Percentiles rank a stretch among this genome's conserved stretches.
phyloP scores from a whole-genome alignment of 2,797 vertebrate species.

The Sebastolobus altivelis region DNA sequence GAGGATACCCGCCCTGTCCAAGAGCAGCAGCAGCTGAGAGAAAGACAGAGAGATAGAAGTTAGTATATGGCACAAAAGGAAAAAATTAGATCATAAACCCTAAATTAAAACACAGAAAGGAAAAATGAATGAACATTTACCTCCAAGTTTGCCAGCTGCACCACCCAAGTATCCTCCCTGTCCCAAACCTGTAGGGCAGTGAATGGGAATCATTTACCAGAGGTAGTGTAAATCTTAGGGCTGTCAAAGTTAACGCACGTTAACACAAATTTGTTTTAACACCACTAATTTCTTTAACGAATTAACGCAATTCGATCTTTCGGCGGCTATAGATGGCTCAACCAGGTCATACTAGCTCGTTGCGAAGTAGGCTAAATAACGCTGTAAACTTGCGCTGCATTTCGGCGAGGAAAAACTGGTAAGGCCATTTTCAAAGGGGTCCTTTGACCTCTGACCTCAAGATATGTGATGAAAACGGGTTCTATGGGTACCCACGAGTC shows the following conservation, averaged over 20 bases:
- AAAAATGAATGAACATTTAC: constrained; percentile 22
- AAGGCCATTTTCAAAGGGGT: no score
- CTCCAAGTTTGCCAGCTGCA: constrained; percentile 77
- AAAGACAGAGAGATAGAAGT: not conserved
- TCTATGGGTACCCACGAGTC: no score
- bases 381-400: no score
- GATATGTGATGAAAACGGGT: no score
- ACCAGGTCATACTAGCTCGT: no score
- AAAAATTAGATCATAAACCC: not conserved
- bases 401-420: no score
- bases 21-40: constrained; percentile 51
- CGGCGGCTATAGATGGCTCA: no score
- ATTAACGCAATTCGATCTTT: no score
- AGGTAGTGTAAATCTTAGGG: not conserved
- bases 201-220: constrained; percentile 18
- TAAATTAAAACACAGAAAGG: not conserved
- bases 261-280: no score
- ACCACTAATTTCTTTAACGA: no score
- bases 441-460: accelerated
- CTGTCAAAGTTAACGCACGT: no score
- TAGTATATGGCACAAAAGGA: not conserved
- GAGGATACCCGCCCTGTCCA: constrained; percentile 67
- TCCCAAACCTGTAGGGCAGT: constrained; percentile 70
- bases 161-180: constrained; percentile 76
- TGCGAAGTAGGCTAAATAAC: no score